Evolutionary conservation across 92 coral and sea anemone species (phyloP), one percentile per base, ranked within the genome.

Genomic region (Meandrina meandrites): DNA sequence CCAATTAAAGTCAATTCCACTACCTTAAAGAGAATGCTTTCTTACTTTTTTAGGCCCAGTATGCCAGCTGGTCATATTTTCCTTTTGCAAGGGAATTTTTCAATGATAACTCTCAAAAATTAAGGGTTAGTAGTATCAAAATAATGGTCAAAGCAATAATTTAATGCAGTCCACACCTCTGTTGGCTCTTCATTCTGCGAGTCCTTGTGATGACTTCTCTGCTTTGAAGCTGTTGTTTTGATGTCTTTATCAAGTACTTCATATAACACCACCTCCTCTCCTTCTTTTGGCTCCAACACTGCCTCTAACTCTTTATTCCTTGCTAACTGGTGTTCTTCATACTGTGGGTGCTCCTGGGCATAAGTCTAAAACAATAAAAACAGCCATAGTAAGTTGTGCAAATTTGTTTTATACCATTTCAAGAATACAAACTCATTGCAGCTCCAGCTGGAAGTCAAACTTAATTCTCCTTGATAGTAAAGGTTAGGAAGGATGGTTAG

Each of bases 181-280:
- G 88, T 13, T 8, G 80, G 62, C 9, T 91, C 87, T 5, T 76
- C 86, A 78, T 66, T 84, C 53, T 90, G 93, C 0, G 89, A 91
- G 28, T 89, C 93, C 57, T 58, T 90, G 50, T 91, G 79, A 17
- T 79, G 79, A 24, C 81, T 84, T 58, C 64, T 79, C 27, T 81
- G 82, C 70, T 88, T 91, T 64, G 72, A 5, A 15, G 72, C 15
- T 40, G 50, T 22, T 22, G 81, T 19, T 22, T 79, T 87, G 15
- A 87, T 76, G 78, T 96, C 98, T 68, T 90, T 90, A 75, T 95
- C 96, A 66, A 90, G 79, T 10, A 94, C 96, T 83, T 97, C 99
- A 90, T 91, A 95, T 45, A 97, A 84, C 67, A 95, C 86, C n/a
- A 97, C 95, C 71, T 92, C 93, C 37, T 97, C 94, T 19, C 99